Evolutionary conservation across 1,140 invertebrate species (phyloP), one percentile per base, ranked within the genome.

Genomic region (Maconellicoccus hirsutus): DNA sequence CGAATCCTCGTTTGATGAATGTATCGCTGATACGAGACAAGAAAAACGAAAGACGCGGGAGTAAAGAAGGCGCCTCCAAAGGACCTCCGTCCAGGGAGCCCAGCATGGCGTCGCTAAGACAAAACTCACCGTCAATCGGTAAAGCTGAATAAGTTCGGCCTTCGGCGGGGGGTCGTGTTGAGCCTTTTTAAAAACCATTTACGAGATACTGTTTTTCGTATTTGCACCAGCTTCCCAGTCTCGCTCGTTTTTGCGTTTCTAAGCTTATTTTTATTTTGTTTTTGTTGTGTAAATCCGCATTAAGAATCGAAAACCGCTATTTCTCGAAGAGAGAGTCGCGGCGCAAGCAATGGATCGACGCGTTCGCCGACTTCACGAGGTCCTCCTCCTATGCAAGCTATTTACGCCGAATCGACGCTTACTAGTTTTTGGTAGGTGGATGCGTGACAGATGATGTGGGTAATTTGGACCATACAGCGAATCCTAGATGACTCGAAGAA

Each of bases 1-100:
- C 93, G n/a, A 94, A 94, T 78, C 91, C 93, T 22, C 84, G 90
- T 39, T 81, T 92, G 77, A 92, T 92, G 90, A 92, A 92, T 77
- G 90, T 91, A 12, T 93, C 91, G 1, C 79, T 93, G 72, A 79
- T 93, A 74, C 83, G 88, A 75, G 90, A 92, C 75, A 91, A 86
- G 77, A 92, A 92, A 78, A 84, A 88, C 8, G 88, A 88, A 25
- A 90, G 90, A n/a, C 81, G 89, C 26, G 86, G 86, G 33, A 91
- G 89, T 76, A 77, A 77, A 69, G 77, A 74, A 70, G 77, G 84
- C 86, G 69, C 61, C 42, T 61, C 71, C 27, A 72, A 70, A 75
- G 83, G 89, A 23, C 88, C 84, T 8, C 89, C 90, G 0, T 90
- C 88, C 69, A 82, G 90, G 23, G 89, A 91, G 77, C 88, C 89